These are phyloP conservation scores for Maniola jurtina DNA, from an alignment of 1,140 invertebrate genomes.

Conservation along the genomic window DNA sequence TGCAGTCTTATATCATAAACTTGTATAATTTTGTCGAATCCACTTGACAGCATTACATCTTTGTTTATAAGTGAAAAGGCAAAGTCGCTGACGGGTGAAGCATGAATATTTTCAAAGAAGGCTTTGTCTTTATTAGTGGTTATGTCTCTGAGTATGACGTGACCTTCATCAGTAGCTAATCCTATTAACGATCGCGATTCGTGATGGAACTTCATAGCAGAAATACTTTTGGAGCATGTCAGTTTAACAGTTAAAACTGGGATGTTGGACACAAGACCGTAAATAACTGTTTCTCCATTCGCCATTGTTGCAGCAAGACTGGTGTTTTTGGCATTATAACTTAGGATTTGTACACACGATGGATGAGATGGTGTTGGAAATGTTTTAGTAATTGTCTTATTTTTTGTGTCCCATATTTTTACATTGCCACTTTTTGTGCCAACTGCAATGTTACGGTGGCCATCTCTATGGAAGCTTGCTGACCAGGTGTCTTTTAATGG, in stretches of 20 bases:
- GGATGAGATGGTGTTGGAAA: slow-evolving; percentile 60
- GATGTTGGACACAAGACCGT: slow-evolving; percentile 69
- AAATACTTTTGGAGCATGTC: slow-evolving; percentile 64
- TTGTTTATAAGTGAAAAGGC: slow-evolving; percentile 71
- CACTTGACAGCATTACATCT: slow-evolving; percentile 71
- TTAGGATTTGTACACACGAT: slow-evolving; percentile 64
- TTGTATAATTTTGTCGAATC: slow-evolving; percentile 73
- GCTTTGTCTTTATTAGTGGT: slow-evolving; percentile 73
- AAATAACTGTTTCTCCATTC: slow-evolving; percentile 73
- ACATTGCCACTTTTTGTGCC: slow-evolving; percentile 71
- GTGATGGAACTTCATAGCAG: slow-evolving; percentile 73
- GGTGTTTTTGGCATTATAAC: slow-evolving; percentile 75
- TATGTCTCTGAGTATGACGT: slow-evolving; percentile 68
- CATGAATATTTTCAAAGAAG: slow-evolving; percentile 71
- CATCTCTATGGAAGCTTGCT: slow-evolving; percentile 69
- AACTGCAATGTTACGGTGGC: slow-evolving; percentile 67
- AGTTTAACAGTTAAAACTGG: slow-evolving; percentile 68
- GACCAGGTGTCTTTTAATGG: slow-evolving; percentile 69
- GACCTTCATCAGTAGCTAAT: slow-evolving; percentile 73
- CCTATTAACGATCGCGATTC: slow-evolving; percentile 67
- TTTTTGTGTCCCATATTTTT: slow-evolving; percentile 75
- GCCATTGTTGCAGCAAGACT: slow-evolving; percentile 68
- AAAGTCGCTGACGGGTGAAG: slow-evolving; percentile 72
- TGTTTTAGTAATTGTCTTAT: slow-evolving; percentile 67
- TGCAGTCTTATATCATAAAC: slow-evolving; percentile 71